A percentile compares a stretch with the other conserved stretches of the same genome.
Evolutionary conservation across 1,140 invertebrate species (phyloP).

Genomic region (Cryptotermes secundus): DNA sequence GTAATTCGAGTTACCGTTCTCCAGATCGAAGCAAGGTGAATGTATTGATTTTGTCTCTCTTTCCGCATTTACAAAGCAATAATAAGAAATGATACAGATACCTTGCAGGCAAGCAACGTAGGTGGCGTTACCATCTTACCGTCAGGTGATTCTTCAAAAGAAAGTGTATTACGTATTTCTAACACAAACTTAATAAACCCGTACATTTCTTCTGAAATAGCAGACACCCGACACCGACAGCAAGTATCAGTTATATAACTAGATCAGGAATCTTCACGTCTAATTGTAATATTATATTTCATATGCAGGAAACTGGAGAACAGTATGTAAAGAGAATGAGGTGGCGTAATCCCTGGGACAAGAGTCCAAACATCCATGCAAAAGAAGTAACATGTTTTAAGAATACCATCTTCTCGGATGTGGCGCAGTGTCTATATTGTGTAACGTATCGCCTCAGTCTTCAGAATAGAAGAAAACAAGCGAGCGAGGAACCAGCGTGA

Average conservation of each 20-base stretch:
- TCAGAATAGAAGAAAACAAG: no score
- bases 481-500: no score
- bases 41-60: not conserved
- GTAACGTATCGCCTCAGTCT: no score
- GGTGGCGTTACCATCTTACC: not conserved
- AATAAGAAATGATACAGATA: not conserved
- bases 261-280: not conserved
- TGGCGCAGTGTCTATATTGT: no score
- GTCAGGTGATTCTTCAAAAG: not conserved
- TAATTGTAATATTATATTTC: no score
- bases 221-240: not conserved
- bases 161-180: not conserved
- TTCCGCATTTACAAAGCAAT: not conserved
- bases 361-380: no score
- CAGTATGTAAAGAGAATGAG: no score
- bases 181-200: not conserved
- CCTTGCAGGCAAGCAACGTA: not conserved
- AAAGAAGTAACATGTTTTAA: no score
- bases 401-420: no score
- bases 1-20: no score
- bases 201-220: not conserved
- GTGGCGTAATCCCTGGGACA: no score
- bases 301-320: no score
- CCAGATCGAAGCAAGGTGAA: not conserved
- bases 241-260: constrained; percentile 6